A percentile compares a stretch with the other conserved stretches of the same genome.
These are phyloP conservation scores for Corticium candelabrum DNA, from an alignment of 37 sponge, comb jelly and placozoan species.

Conservation along the genomic window DNA sequence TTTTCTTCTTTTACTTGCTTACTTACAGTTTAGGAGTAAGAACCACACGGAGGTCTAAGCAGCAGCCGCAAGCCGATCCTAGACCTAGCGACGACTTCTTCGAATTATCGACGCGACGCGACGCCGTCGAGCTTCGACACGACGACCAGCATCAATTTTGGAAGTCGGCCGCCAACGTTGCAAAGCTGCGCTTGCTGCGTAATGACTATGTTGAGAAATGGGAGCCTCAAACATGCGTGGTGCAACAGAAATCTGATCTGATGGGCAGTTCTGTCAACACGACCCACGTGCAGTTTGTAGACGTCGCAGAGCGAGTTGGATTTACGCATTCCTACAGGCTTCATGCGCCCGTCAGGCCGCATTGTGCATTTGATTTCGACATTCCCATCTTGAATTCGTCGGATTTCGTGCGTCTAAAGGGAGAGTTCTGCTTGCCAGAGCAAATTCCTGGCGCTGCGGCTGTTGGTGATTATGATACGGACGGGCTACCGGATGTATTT, in stretches of 20 bases:
- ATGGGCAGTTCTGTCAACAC: background rate
- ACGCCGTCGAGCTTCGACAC: too few species aligned
- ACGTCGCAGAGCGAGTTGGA: background rate
- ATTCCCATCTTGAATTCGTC: background rate
- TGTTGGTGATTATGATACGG: background rate
- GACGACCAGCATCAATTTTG: too few species aligned
- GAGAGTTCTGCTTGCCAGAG: constrained; percentile 5
- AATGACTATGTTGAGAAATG: background rate
- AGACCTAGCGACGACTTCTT: too few species aligned
- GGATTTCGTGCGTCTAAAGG: background rate
- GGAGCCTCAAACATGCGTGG: background rate
- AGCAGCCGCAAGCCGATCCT: too few species aligned
- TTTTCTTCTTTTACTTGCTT: too few species aligned
- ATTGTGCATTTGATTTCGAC: background rate
- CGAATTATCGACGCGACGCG: too few species aligned
- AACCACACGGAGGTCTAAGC: too few species aligned
- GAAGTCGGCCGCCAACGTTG: background rate
- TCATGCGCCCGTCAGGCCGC: background rate
- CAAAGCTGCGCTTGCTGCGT: background rate
- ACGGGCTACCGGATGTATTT: constrained; percentile 1
- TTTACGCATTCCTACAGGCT: background rate
- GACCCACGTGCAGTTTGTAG: background rate
- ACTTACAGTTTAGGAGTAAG: too few species aligned
- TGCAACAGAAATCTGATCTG: background rate
- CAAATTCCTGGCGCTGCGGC: constrained; percentile 3